A percentile compares a stretch with the other conserved stretches of the same genome.
Evolutionary conservation across 2,113 vertebrate species (phyloP).

Genomic region (Todiramphus saurophagus): DNA sequence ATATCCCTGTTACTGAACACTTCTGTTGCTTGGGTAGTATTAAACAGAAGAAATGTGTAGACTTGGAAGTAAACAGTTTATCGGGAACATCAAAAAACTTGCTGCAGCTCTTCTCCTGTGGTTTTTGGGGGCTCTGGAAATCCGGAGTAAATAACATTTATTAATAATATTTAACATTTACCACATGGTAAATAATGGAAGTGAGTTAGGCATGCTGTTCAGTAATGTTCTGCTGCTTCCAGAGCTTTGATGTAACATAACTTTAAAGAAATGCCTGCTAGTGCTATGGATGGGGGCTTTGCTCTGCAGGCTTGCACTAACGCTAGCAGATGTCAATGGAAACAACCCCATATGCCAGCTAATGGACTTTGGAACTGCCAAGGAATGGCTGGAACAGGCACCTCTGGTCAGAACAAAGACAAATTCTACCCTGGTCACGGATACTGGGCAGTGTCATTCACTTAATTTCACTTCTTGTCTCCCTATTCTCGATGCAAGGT

Average conservation of each 20-base stretch:
- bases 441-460: neutral
- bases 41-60: neutral
- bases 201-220: neutral
- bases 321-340: neutral
- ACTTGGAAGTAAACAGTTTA: neutral
- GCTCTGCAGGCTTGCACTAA: neutral
- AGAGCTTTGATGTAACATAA: neutral
- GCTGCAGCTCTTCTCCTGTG: neutral
- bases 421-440: neutral
- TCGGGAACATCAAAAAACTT: neutral
- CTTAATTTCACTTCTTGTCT: neutral
- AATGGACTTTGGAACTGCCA: neutral
- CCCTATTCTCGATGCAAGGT: neutral
- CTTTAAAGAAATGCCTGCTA: neutral
- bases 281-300: neutral
- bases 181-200: neutral
- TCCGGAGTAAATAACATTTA: neutral
- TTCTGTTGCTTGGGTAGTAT: neutral
- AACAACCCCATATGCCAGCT: neutral
- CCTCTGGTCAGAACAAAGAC: neutral
- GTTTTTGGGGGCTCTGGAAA: neutral
- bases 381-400: neutral
- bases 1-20: neutral
- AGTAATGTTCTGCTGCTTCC: neutral
- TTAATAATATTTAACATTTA: neutral